Evolutionary conservation across 1,140 invertebrate genomes (phyloP).

Genomic region (Drosophila baimaii): DNA sequence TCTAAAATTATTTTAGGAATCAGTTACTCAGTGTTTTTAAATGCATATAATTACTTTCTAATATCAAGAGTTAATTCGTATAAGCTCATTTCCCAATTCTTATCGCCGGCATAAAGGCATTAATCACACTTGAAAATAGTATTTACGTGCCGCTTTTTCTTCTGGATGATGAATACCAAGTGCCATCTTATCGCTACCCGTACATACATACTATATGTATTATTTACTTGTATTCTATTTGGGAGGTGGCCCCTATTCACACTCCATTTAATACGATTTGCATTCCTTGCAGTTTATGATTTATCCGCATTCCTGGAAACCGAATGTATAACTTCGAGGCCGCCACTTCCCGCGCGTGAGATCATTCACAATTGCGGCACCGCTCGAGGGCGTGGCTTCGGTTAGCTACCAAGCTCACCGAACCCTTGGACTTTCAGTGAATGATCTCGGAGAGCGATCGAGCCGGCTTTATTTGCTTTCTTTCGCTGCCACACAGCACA

Average conservation of each 20-base stretch:
- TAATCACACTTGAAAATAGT: constrained; percentile 29
- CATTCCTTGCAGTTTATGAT: constrained; percentile 63
- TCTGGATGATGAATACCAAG: constrained; percentile 22
- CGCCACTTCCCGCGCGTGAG: constrained; percentile 27
- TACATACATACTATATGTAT: neutral
- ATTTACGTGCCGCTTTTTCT: constrained; percentile 19
- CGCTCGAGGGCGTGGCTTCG: constrained; percentile 32
- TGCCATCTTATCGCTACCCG: constrained; percentile 21
- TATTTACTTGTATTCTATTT: neutral
- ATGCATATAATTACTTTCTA: neutral
- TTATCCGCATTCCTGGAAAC: constrained; percentile 69
- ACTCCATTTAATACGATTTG: constrained; percentile 19
- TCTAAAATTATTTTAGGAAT: no score
- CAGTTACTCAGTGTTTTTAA: no score
- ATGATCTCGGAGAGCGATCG: constrained; percentile 46
- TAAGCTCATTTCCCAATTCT: constrained; percentile 10
- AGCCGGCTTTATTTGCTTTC: constrained; percentile 49
- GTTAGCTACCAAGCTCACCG: neutral
- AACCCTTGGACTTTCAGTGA: constrained; percentile 39
- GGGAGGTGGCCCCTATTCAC: constrained; percentile 1
- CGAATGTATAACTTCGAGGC: constrained; percentile 26
- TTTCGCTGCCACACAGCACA: constrained; percentile 34
- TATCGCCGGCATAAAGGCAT: constrained; percentile 23
- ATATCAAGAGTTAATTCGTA: neutral
- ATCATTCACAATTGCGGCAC: constrained; percentile 49